A percentile compares a stretch with the other conserved stretches of the same genome.
Conservation (phyloP, 2,113 vertebrate species). For the Oryzias javanicus region DNA sequence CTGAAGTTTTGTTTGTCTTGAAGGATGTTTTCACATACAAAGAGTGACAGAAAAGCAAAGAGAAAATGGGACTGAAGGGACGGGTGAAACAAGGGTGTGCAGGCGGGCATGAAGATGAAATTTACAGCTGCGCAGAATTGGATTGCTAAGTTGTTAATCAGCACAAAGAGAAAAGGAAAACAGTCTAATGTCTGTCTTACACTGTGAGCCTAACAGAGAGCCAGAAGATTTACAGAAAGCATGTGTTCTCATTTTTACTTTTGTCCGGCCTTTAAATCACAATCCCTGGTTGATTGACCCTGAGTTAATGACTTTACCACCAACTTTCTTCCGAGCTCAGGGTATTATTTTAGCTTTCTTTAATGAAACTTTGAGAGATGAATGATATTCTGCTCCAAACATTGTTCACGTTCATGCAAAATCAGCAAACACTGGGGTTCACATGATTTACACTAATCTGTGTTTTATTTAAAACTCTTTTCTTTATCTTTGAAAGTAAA, state of each 20-base stretch:
- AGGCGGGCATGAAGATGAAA: slow-evolving; percentile 2
- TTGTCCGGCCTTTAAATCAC: slow-evolving; percentile 65
- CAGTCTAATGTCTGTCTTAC: slow-evolving; percentile 38
- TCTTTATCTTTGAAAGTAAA: slow-evolving; percentile 21
- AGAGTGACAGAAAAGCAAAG: slow-evolving; percentile 7
- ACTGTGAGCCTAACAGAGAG: slow-evolving; percentile 42
- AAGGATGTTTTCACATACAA: background rate
- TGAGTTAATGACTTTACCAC: slow-evolving; percentile 66
- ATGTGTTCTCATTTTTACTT: slow-evolving; percentile 64
- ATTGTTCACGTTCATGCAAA: background rate
- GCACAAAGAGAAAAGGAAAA: slow-evolving; percentile 44
- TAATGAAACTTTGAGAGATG: background rate
- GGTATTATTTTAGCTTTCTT: slow-evolving; percentile 7
- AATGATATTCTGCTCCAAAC: background rate
- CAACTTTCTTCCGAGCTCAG: slow-evolving; percentile 10
- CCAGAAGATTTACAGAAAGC: slow-evolving; percentile 65
- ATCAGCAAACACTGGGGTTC: background rate
- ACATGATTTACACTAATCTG: slow-evolving; percentile 6
- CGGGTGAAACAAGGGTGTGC: slow-evolving; percentile 3
- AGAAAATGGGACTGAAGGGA: slow-evolving; percentile 13
- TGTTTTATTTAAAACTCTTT: slow-evolving; percentile 7
- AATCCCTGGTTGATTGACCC: slow-evolving; percentile 15
- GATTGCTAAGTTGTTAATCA: slow-evolving; percentile 59
- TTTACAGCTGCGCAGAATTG: slow-evolving; percentile 38
- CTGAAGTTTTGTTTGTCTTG: too few species aligned